Percentiles rank a stretch among this genome's conserved stretches.
These are phyloP conservation scores for Elgonia sp. DNA, from an alignment of 2,888 invertebrate species.

Conservation along the genomic window DNA sequence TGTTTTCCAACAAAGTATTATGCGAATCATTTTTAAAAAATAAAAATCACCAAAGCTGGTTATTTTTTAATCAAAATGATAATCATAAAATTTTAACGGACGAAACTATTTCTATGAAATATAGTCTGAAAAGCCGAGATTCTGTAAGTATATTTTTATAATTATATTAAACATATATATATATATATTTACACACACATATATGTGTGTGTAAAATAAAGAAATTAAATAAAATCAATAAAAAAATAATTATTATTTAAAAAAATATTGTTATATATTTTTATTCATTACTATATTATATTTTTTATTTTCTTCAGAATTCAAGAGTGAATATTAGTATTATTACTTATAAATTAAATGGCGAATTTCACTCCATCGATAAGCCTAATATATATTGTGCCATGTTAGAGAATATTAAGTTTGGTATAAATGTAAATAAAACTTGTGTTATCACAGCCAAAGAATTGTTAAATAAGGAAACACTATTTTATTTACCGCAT, in stretches of 20 bases:
- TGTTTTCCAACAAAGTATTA: conserved; percentile 86
- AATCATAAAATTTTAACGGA: conserved; percentile 86
- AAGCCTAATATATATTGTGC: conserved; percentile 83
- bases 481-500: conserved; percentile 88
- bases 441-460: conserved; percentile 84
- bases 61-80: conserved; percentile 87
- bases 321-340: conserved; percentile 86
- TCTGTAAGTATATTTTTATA: conserved; percentile 82
- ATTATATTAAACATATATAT: too few relatives aligned
- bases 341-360: conserved; percentile 86
- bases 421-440: conserved; percentile 86
- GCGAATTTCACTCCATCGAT: conserved; percentile 85
- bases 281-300: too few relatives aligned
- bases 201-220: too few relatives aligned
- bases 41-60: conserved; percentile 82
- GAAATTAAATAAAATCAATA: too few relatives aligned
- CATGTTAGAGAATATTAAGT: conserved; percentile 85
- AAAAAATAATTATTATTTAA: too few relatives aligned
- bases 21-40: conserved; percentile 81
- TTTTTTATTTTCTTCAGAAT: conserved; percentile 81
- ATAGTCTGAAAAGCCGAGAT: conserved; percentile 86
- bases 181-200: too few relatives aligned
- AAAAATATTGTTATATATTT: too few relatives aligned
- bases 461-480: conserved; percentile 85
- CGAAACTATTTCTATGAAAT: conserved; percentile 86